Base-by-base conservation (phyloP, 2,888 invertebrate genomes). In the Chalcis sispes region DNA sequence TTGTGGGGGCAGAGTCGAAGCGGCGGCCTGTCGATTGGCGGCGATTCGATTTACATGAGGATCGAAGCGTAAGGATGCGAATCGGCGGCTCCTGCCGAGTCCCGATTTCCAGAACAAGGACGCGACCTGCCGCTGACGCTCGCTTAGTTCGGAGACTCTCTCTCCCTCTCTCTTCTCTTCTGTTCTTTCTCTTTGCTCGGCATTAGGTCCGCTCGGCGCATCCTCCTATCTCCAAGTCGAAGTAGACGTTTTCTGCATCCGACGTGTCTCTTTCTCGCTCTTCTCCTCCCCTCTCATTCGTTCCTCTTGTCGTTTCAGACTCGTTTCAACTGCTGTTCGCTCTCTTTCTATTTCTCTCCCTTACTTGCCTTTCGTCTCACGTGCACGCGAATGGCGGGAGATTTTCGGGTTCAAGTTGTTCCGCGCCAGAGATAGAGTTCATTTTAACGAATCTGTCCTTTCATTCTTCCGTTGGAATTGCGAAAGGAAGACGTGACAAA, bases 61-160 rank as follows among this genome's bases (percentile, higher is more conserved):
- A 69, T 67, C 46, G 56, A 69, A 67, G 69, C 32, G 48, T 27
- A 36, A 59, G 59, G 59, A 54, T 27, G 25, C 27, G 3, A 25
- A 36, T 36, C 61, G 61, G 4, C 36, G 15, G 42, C 3, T 18
- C 40, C 15, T 8, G 7, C 50, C n/a, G 48, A 23, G 36, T 50
- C 59, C 32, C 48, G 50, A 59, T 59, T n/a, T 50, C 25, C n/a
- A 48, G 65, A 65, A 58, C 58, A 66, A 72, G 56, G 65, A 50
- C 56, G 50, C 23, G 23, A 79, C 58, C 83, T 83, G 83, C 79
- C 72, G 75, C 79, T 81, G 83, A 82, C 82, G 82, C 79, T 81
- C 80, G 80, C 80, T 79, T 78, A 80, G 80, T 80, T 77, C 71
- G 79, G 69, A 79, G 77, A 70, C 72, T 77, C 20, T 8, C 42